Evolutionary conservation across 2,113 vertebrate species (phyloP).

Genomic region (Petrocephalus microphthalmus): DNA sequence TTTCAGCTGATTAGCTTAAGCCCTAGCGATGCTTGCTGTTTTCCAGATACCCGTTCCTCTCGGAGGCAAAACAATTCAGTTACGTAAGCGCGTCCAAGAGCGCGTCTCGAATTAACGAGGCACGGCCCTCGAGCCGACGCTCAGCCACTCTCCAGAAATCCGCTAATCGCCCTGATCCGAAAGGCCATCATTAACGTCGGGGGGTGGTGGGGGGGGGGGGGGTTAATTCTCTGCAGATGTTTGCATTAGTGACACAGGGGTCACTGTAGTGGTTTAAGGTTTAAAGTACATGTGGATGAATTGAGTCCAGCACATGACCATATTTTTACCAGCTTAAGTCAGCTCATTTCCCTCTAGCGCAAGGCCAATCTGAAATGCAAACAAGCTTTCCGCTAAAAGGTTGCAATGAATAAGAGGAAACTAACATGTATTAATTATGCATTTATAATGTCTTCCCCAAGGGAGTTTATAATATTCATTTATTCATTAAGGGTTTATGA

Average conservation of each 20-base stretch:
- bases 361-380: conserved; percentile 28
- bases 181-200: conserved; percentile 35
- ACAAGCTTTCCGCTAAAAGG: conserved; percentile 23
- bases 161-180: conserved; percentile 41
- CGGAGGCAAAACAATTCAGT: conserved; percentile 47
- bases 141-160: conserved; percentile 44
- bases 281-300: conserved; percentile 24
- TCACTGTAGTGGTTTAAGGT: conserved; percentile 23
- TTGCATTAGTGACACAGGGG: conserved; percentile 29
- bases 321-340: neutral
- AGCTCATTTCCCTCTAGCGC: neutral
- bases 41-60: conserved; percentile 44
- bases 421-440: conserved; percentile 1
- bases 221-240: conserved; percentile 18
- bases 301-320: neutral
- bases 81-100: conserved; percentile 47
- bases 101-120: conserved; percentile 37
- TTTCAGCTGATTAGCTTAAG: conserved; percentile 39
- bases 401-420: conserved; percentile 27
- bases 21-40: conserved; percentile 23
- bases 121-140: conserved; percentile 43
- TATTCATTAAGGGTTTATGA: conserved; percentile 7
- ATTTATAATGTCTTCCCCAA: conserved; percentile 20
- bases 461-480: conserved; percentile 15
- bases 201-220: conserved; percentile 22